phyloP scores from a whole-genome alignment of 2,888 invertebrate genomes.

The Spodoptera picta region DNA sequence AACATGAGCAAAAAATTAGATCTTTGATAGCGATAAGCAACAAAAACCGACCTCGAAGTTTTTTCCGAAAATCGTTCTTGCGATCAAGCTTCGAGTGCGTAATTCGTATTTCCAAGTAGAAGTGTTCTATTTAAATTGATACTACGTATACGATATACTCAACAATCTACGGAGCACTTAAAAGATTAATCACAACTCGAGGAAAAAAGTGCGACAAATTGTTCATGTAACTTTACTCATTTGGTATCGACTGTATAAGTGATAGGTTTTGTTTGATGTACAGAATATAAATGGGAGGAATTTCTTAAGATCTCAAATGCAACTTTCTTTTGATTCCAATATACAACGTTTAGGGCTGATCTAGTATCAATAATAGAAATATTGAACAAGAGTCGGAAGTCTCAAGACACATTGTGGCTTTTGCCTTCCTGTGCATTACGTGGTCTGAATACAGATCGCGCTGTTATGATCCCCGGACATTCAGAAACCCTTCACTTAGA shows the following conservation, averaged over 20 bases:
- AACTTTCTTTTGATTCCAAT: conserved; percentile 55
- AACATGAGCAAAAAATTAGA: conserved; percentile 60
- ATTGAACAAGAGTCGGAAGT: conserved; percentile 80
- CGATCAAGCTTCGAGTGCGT: conserved; percentile 55
- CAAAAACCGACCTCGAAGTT: conserved; percentile 67
- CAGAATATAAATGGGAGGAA: conserved; percentile 41
- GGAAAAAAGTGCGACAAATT: conserved; percentile 46
- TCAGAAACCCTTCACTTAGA: conserved; percentile 73
- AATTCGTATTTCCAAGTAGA: conserved; percentile 52
- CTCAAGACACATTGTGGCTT: conserved; percentile 80
- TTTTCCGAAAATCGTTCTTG: conserved; percentile 62
- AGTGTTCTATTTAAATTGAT: conserved; percentile 44
- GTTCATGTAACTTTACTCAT: conserved; percentile 43
- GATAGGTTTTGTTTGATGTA: conserved; percentile 31
- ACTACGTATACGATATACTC: conserved; percentile 23
- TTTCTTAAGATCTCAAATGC: conserved; percentile 28
- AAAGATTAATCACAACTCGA: conserved; percentile 38
- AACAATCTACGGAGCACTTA: conserved; percentile 27
- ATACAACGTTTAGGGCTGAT: conserved; percentile 59
- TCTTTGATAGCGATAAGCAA: conserved; percentile 56
- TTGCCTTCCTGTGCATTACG: conserved; percentile 77
- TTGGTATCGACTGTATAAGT: conserved; percentile 35
- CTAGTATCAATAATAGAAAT: conserved; percentile 78
- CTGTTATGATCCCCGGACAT: conserved; percentile 67
- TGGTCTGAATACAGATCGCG: conserved; percentile 76